Conservation (phyloP, 2,113 vertebrate genomes). For the Syngnathus scovelli region DNA sequence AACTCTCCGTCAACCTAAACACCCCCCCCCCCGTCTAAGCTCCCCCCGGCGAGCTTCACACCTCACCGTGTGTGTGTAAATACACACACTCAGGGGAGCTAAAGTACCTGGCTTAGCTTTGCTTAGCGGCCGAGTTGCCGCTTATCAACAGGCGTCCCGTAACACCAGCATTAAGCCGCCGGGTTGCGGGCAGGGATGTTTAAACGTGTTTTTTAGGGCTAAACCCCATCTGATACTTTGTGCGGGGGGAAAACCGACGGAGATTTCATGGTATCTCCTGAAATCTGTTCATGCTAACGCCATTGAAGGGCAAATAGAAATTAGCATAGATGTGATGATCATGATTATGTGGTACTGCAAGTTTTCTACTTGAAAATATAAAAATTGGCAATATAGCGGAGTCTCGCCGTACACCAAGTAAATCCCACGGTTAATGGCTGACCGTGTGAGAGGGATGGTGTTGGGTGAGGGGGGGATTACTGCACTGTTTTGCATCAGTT, state of each 20-base stretch:
- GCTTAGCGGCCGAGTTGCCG: constrained; percentile 48
- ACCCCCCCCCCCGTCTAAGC: constrained; percentile 49
- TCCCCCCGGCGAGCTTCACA: constrained; percentile 58
- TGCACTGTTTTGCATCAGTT: constrained; percentile 98
- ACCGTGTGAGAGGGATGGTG: constrained; percentile 87
- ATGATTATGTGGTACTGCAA: background rate
- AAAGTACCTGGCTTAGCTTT: constrained; percentile 63
- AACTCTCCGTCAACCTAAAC: constrained; percentile 37
- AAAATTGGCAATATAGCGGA: background rate
- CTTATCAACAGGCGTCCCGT: constrained; percentile 54
- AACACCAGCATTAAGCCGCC: constrained; percentile 30
- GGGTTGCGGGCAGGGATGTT: constrained; percentile 14
- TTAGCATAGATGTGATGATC: background rate
- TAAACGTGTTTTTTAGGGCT: constrained; percentile 5
- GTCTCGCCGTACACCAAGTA: constrained; percentile 53
- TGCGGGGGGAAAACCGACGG: background rate
- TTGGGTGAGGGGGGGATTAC: constrained; percentile 93
- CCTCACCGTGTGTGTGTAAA: constrained; percentile 58
- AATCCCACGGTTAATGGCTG: constrained; percentile 98
- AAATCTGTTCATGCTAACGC: background rate
- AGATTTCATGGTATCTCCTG: background rate
- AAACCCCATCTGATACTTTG: background rate
- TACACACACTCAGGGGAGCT: constrained; percentile 55
- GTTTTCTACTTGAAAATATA: background rate
- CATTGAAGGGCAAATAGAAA: background rate